A percentile compares a stretch with the other conserved stretches of the same genome.
These are phyloP conservation scores for Atherinosoma microstoma DNA, from an alignment of 2,797 vertebrate genomes.

Conservation along the genomic window DNA sequence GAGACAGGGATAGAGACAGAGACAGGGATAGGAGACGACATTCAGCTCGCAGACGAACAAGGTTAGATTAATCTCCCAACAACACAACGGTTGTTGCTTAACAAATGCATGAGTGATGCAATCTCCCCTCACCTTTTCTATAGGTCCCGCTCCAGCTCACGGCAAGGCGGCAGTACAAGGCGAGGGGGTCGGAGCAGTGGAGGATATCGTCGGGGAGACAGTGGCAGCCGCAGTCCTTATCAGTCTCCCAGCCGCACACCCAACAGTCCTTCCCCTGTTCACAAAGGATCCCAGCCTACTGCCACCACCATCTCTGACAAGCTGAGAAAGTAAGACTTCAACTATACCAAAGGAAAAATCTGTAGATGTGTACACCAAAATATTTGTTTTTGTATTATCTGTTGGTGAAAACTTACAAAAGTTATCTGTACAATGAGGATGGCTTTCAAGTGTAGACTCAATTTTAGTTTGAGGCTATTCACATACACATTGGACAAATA, in stretches of 20 bases:
- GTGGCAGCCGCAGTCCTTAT: conserved; percentile 85
- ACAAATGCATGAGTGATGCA: accelerated
- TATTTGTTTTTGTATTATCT: neutral
- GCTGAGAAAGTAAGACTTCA: conserved; percentile 90
- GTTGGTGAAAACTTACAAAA: neutral
- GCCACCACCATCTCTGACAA: conserved; percentile 88
- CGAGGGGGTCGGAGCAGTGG: conserved; percentile 81
- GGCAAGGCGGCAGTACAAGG: conserved; percentile 84
- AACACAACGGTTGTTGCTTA: neutral
- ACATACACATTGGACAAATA: neutral
- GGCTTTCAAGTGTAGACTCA: neutral
- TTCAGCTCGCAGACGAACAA: conserved; percentile 85
- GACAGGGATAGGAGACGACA: conserved; percentile 75
- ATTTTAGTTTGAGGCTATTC: neutral
- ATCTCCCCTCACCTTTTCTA: neutral
- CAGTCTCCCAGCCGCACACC: conserved; percentile 78
- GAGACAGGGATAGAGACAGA: conserved; percentile 37
- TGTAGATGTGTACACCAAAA: neutral
- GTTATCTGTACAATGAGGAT: neutral
- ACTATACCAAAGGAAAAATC: neutral
- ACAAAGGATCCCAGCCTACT: conserved; percentile 77
- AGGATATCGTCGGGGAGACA: conserved; percentile 81
- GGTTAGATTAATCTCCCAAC: conserved; percentile 62
- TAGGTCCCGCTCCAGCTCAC: conserved; percentile 86
- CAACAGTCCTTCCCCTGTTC: conserved; percentile 85